Base-by-base conservation (phyloP, 2,888 invertebrate species). In the Spialia ferax region DNA sequence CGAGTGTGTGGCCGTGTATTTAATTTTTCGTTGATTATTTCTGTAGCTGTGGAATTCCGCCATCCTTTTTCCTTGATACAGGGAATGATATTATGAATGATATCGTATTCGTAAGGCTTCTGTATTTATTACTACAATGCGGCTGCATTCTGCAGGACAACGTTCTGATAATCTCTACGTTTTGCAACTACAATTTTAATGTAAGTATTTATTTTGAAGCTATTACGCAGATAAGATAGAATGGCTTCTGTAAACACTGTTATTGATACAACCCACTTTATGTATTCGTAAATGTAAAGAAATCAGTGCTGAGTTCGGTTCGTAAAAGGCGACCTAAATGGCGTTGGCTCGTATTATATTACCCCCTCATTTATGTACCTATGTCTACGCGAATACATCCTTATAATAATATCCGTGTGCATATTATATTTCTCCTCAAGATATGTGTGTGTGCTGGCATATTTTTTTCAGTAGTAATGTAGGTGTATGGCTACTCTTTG, bases 281-380 rank as follows among this genome's bases (percentile, higher is more conserved):
- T 54, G 26, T 54, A 54, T 26, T 38, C 23, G n/a, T 54, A 42
- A 63, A 55, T 55, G 26, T 54, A 55, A 54, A 48, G 48, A 29
- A 55, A 63, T 63, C 54, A 6, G 52, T 38, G 23, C 32, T 15
- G 38, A 63, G 38, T 23, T 52, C 10, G 62, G 62, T 38, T 35
- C 52, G 56, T 56, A 20, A 22, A 48, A 52, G 35, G 10, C 63
- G 63, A 56, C 56, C 56, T 63, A 32, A 56, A 48, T 63, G 29
- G 45, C 32, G n/a, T 20, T 5, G 23, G 38, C 55, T 23, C 18
- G 45, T 50, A 64, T 50, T 61, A 50, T 50, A 64, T 50, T 61
- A 50, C 20, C 26, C 20, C 50, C 50, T 29, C n/a, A 22, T 50
- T 15, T 20, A 7, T 15, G n/a, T n/a, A n/a, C n/a, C n/a, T n/a